Evolutionary conservation across 2,888 invertebrate species (phyloP).

Genomic region (Mythimna lalbum): DNA sequence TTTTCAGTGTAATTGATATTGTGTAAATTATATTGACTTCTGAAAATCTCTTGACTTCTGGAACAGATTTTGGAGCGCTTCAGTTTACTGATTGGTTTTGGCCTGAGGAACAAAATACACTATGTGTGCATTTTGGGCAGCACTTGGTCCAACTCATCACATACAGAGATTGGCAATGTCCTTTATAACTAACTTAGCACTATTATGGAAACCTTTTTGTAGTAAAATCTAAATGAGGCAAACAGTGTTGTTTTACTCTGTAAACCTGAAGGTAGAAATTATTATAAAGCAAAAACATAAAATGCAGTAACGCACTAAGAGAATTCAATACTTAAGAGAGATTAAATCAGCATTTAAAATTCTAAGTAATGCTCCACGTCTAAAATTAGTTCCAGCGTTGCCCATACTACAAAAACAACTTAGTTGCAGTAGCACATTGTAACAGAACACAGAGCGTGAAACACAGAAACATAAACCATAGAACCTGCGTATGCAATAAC

Average conservation of each 20-base stretch:
- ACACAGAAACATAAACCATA: constrained; percentile 19
- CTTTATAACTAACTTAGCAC: constrained; percentile 9
- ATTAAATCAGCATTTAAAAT: constrained; percentile 38
- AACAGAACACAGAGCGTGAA: constrained; percentile 17
- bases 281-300: constrained; percentile 27
- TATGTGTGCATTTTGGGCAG: too few relatives aligned
- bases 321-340: constrained; percentile 20
- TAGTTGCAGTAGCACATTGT: constrained; percentile 22
- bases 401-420: constrained; percentile 9
- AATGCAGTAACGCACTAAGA: constrained; percentile 9
- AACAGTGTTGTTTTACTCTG: constrained; percentile 14
- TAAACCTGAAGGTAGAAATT: constrained; percentile 8
- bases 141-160: too few relatives aligned
- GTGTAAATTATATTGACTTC: too few relatives aligned
- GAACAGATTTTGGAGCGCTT: too few relatives aligned
- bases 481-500: constrained; percentile 56
- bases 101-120: too few relatives aligned
- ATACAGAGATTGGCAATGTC: too few relatives aligned
- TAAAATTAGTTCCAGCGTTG: constrained; percentile 24
- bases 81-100: too few relatives aligned
- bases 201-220: constrained; percentile 24
- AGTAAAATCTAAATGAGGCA: constrained; percentile 18
- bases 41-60: too few relatives aligned
- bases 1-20: too few relatives aligned
- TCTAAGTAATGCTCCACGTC: constrained; percentile 10